Conservation (phyloP, 2,797 vertebrate species). For the Labeo calbasu region DNA sequence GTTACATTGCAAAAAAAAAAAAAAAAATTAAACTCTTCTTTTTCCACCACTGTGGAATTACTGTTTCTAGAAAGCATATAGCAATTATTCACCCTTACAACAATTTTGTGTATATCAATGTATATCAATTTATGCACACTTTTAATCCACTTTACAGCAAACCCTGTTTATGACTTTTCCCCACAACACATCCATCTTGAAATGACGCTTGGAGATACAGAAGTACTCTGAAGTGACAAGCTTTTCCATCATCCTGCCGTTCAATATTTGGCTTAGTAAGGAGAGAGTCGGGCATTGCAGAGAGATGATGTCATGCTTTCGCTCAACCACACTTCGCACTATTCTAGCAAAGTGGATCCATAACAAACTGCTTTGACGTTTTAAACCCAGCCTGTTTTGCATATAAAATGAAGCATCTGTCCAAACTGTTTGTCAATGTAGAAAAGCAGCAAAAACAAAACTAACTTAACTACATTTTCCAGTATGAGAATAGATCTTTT, state of each 20-base stretch:
- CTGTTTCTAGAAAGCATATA: not conserved
- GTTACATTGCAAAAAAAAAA: not conserved
- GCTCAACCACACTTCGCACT: constrained; percentile 69
- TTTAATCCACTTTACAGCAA: constrained; percentile 35
- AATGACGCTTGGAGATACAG: constrained; percentile 28
- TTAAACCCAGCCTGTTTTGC: constrained; percentile 11
- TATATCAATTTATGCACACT: constrained; percentile 12
- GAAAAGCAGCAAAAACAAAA: not conserved
- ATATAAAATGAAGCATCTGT: constrained; percentile 31
- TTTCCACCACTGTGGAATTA: not conserved
- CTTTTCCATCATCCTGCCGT: constrained; percentile 39
- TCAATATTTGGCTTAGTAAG: constrained; percentile 41
- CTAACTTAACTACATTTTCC: not conserved
- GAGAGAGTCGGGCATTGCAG: constrained; percentile 66
- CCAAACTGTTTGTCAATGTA: not conserved
- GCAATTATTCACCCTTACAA: not conserved
- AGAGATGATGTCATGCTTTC: constrained; percentile 83
- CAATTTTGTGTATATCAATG: not conserved
- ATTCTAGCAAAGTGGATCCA: constrained; percentile 41
- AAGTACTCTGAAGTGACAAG: constrained; percentile 39
- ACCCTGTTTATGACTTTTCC: constrained; percentile 34
- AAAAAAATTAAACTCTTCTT: not conserved
- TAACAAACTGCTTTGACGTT: constrained; percentile 28
- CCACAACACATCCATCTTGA: constrained; percentile 40
- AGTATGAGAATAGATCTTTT: not conserved